Evolutionary conservation across 2,888 invertebrate species (phyloP).

Genomic region (Pasiphila rectangulata): DNA sequence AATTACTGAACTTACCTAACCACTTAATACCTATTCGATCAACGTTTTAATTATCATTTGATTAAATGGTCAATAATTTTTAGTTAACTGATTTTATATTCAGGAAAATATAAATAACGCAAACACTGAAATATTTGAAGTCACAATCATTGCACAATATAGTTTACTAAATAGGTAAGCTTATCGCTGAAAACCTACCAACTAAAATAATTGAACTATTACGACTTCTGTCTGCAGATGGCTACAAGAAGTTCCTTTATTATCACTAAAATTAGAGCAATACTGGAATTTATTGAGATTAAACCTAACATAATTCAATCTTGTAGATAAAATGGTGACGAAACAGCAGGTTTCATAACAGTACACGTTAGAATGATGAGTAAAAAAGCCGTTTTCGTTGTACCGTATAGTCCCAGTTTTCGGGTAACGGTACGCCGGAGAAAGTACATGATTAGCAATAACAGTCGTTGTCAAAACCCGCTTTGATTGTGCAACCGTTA

Average conservation of each 20-base stretch:
- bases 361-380: conserved; percentile 73
- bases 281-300: conserved; percentile 11
- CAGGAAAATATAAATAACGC: no score
- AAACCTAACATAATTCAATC: conserved; percentile 46
- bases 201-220: background rate
- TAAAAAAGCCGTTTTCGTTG: conserved; percentile 63
- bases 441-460: conserved; percentile 75
- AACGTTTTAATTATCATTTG: background rate
- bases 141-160: no score
- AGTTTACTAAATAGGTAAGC: no score
- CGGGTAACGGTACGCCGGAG: conserved; percentile 64
- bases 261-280: conserved; percentile 9
- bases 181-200: no score
- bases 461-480: conserved; percentile 63
- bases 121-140: no score
- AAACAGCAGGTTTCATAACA: conserved; percentile 73
- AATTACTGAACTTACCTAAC: conserved; percentile 6
- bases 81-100: background rate
- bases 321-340: conserved; percentile 57
- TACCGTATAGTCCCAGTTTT: conserved; percentile 78
- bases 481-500: conserved; percentile 54
- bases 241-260: background rate
- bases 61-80: background rate
- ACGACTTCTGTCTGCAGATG: background rate
- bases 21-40: background rate